phyloP scores from a whole-genome alignment of 2,888 invertebrate species.

The Epinotia demarniana region DNA sequence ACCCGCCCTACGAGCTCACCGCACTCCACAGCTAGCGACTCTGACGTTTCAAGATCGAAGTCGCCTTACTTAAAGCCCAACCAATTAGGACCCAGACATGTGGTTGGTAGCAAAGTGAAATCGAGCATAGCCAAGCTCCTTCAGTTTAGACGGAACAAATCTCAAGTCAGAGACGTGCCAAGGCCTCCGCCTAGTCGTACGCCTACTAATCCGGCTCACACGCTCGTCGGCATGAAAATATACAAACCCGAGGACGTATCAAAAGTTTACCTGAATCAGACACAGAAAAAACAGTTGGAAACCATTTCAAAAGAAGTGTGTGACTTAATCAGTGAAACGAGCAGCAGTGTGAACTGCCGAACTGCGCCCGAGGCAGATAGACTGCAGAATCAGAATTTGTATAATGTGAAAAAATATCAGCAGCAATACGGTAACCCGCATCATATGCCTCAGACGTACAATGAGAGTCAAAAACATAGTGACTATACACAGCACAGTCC shows the following conservation, averaged over 20 bases:
- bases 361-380: constrained; percentile 10
- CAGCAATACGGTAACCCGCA: constrained; percentile 1
- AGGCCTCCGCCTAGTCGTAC: constrained; percentile 11
- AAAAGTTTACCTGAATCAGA: constrained; percentile 61
- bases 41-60: constrained; percentile 28
- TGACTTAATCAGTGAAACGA: constrained; percentile 44
- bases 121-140: constrained; percentile 65
- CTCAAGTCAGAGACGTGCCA: constrained; percentile 8
- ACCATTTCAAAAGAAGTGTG: constrained; percentile 53
- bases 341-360: background rate
- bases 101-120: constrained; percentile 56
- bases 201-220: background rate
- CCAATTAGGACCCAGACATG: constrained; percentile 43
- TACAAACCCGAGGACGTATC: constrained; percentile 52
- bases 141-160: constrained; percentile 63
- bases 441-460: constrained; percentile 2
- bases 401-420: constrained; percentile 18
- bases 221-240: constrained; percentile 39
- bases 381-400: constrained; percentile 1
- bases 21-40: constrained; percentile 21
- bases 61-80: constrained; percentile 37
- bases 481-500: constrained; percentile 12
- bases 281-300: constrained; percentile 56
- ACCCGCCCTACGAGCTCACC: constrained; percentile 4
- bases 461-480: constrained; percentile 11